Evolutionary conservation across 2,888 invertebrate species (phyloP).

Genomic region (Ochropacha duplaris): DNA sequence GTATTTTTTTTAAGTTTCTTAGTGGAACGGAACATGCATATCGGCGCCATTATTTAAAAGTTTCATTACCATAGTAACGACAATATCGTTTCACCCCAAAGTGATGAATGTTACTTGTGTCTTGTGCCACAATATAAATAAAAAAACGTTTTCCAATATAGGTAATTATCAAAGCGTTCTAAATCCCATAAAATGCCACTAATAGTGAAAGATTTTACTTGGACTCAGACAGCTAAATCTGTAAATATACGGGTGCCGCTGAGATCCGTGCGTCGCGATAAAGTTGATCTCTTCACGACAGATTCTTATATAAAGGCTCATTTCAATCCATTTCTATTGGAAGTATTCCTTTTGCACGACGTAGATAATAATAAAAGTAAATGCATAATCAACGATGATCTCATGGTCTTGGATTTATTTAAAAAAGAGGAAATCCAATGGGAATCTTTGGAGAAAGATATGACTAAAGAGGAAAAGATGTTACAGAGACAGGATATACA

Average conservation of each 20-base stretch:
- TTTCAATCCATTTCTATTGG: slow-evolving; percentile 89
- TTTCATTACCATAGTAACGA: not conserved
- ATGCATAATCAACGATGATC: slow-evolving; percentile 84
- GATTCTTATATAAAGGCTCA: slow-evolving; percentile 88
- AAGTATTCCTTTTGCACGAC: slow-evolving; percentile 85
- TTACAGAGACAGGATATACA: slow-evolving; percentile 82
- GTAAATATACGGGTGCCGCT: slow-evolving; percentile 86
- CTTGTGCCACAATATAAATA: too few species aligned
- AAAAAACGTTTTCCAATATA: not conserved
- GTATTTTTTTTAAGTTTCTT: too few species aligned
- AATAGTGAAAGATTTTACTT: slow-evolving; percentile 88
- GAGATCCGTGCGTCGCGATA: slow-evolving; percentile 83
- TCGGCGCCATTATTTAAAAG: not conserved
- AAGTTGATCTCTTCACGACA: slow-evolving; percentile 87
- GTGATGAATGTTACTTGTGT: too few species aligned
- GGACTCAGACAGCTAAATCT: slow-evolving; percentile 86
- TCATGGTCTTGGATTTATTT: slow-evolving; percentile 85
- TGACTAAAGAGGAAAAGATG: slow-evolving; percentile 82
- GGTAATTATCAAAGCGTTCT: slow-evolving; percentile 9
- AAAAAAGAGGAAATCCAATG: slow-evolving; percentile 83
- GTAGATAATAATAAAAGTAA: slow-evolving; percentile 85
- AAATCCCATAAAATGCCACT: slow-evolving; percentile 85
- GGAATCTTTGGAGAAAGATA: slow-evolving; percentile 80
- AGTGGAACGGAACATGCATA: not conserved
- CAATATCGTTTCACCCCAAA: not conserved